Percentiles rank a stretch among this genome's conserved stretches.
These are phyloP conservation scores for Aplodontia rufa DNA, from an alignment of 2,113 vertebrate genomes.

Conservation along the genomic window DNA sequence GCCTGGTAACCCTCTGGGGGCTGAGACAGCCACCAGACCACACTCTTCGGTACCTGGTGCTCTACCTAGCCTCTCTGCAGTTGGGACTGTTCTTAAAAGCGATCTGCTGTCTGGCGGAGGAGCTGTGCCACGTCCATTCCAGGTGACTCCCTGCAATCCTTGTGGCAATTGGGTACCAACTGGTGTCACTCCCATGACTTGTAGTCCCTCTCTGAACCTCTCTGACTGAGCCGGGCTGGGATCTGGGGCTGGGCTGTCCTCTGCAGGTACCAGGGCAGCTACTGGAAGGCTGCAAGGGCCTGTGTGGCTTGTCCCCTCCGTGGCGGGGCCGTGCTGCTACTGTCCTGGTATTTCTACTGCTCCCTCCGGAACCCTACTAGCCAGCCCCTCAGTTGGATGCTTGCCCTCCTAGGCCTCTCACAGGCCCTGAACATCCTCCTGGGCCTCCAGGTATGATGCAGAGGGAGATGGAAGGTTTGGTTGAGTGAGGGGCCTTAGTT, in stretches of 20 bases:
- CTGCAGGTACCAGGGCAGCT: conserved; percentile 75
- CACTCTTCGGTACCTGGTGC: background rate
- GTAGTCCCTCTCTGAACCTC: background rate
- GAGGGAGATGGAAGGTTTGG: background rate
- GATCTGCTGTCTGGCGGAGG: conserved; percentile 75
- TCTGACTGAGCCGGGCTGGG: background rate
- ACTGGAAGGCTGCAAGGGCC: conserved; percentile 62
- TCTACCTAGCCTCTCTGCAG: conserved; percentile 68
- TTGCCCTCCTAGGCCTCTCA: conserved; percentile 70
- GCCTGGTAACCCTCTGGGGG: background rate
- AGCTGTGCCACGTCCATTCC: conserved; percentile 78
- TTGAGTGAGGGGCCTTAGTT: background rate
- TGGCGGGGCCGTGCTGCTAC: background rate
- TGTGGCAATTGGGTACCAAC: background rate
- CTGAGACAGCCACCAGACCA: background rate
- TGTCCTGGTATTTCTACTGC: conserved; percentile 62
- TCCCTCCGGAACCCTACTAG: fast-evolving
- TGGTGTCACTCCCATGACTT: background rate
- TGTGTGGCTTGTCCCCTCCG: conserved; percentile 64
- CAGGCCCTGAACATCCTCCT: conserved; percentile 76
- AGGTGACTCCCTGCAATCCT: conserved; percentile 70
- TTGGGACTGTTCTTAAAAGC: conserved; percentile 72
- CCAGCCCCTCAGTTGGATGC: background rate
- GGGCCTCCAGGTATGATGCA: conserved; percentile 72
- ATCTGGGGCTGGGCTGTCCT: background rate